Evolutionary conservation across 2,113 vertebrate genomes (phyloP).

Genomic region (Anhinga anhinga): DNA sequence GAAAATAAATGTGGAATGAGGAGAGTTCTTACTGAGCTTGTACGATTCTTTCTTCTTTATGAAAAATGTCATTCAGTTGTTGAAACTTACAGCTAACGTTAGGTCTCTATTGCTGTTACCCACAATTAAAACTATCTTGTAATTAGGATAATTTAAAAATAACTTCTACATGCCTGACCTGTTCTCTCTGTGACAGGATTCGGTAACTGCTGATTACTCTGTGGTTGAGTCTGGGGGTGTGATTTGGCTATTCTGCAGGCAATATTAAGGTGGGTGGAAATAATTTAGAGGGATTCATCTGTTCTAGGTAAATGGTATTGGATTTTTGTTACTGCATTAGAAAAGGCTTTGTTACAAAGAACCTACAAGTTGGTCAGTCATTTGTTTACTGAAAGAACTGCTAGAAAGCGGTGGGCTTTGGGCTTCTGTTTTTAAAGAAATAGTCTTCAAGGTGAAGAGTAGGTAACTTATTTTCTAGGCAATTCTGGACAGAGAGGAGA

Average conservation of each 20-base stretch:
- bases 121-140: not conserved
- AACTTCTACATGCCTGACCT: not conserved
- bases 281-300: not conserved
- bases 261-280: not conserved
- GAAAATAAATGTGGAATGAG: not conserved
- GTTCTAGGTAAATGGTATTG: not conserved
- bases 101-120: not conserved
- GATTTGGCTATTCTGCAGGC: not conserved
- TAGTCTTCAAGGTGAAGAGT: not conserved
- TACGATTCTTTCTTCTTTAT: not conserved
- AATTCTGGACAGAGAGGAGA: not conserved
- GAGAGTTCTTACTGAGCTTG: not conserved
- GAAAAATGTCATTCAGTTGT: not conserved
- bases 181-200: not conserved
- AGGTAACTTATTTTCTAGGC: not conserved
- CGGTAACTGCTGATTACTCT: not conserved
- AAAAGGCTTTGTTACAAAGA: not conserved
- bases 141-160: constrained; percentile 30
- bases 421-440: not conserved
- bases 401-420: not conserved
- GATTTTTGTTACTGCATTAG: not conserved
- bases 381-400: not conserved
- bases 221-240: not conserved
- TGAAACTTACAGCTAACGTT: not conserved
- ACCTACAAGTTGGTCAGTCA: not conserved